Percentiles rank a stretch among this genome's conserved stretches.
These are phyloP conservation scores for Sinelater perroti DNA, from an alignment of 2,888 invertebrate species.

Conservation along the genomic window DNA sequence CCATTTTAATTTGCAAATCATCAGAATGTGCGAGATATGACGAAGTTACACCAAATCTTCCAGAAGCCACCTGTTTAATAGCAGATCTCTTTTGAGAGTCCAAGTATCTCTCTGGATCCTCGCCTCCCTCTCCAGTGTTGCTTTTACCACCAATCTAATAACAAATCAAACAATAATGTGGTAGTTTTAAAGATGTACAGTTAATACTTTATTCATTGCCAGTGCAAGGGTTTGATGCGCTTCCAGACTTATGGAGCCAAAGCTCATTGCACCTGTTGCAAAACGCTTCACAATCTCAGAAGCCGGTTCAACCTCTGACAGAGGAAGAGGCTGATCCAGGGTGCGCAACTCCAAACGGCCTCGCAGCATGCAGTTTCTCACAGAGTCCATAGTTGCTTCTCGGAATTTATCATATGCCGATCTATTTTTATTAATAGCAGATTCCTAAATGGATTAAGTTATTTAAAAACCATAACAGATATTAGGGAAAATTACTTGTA, in stretches of 20 bases:
- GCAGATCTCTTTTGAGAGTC: constrained; percentile 84
- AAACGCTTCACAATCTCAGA: constrained; percentile 95
- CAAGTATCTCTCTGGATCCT: constrained; percentile 81
- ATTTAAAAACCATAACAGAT: not conserved
- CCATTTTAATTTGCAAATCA: constrained; percentile 99
- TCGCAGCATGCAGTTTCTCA: constrained; percentile 86
- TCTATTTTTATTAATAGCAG: constrained; percentile 80
- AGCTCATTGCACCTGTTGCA: constrained; percentile 74
- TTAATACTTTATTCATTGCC: constrained; percentile 86
- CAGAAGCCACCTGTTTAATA: constrained; percentile 99
- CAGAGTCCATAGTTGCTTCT: constrained; percentile 86
- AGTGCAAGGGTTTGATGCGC: constrained; percentile 94
- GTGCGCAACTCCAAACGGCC: constrained; percentile 91
- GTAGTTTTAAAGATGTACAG: too few relatives aligned
- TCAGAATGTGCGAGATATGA: constrained; percentile 97
- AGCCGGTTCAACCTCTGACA: constrained; percentile 92
- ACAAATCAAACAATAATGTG: constrained; percentile 25
- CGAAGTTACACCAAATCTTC: constrained; percentile 97
- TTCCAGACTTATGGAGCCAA: constrained; percentile 89
- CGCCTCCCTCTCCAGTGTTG: constrained; percentile 98
- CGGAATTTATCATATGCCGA: constrained; percentile 86
- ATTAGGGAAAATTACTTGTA: constrained; percentile 68
- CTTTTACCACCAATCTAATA: constrained; percentile 88
- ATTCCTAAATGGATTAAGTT: constrained; percentile 75
- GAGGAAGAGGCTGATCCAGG: constrained; percentile 79